phyloP scores from a whole-genome alignment of 2,888 invertebrate species.

The Andrena bucephala region DNA sequence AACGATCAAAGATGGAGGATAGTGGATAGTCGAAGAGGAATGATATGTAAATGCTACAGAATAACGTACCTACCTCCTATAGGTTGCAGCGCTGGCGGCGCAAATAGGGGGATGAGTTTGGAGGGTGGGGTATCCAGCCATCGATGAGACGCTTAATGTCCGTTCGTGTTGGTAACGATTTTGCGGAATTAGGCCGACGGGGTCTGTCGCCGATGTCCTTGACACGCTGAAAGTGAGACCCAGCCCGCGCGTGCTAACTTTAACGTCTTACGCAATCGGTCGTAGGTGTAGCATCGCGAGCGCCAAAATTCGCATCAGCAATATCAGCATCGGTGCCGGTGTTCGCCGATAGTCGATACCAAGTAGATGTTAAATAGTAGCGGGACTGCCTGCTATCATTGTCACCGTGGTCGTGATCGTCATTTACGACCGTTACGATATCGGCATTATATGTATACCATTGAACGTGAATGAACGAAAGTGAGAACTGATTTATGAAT shows the following conservation, averaged over 20 bases:
- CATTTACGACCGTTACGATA: neutral
- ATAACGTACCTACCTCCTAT: too few relatives aligned
- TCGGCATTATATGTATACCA: neutral
- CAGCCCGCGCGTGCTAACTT: constrained; percentile 73
- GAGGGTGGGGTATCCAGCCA: neutral
- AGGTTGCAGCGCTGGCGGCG: too few relatives aligned
- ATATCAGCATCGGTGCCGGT: constrained; percentile 26
- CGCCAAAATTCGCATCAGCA: constrained; percentile 47
- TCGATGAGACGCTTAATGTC: constrained; percentile 35
- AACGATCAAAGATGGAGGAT: too few relatives aligned
- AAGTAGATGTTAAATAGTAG: neutral
- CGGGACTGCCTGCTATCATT: neutral
- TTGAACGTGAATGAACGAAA: constrained; percentile 66
- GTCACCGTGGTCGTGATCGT: neutral
- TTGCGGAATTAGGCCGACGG: constrained; percentile 72
- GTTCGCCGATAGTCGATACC: neutral
- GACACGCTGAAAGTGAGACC: constrained; percentile 81
- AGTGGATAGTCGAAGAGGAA: too few relatives aligned
- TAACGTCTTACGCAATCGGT: constrained; percentile 71
- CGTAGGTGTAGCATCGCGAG: constrained; percentile 70
- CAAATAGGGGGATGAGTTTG: neutral
- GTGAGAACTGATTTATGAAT: constrained; percentile 73
- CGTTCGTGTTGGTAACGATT: constrained; percentile 48
- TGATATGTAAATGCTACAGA: too few relatives aligned
- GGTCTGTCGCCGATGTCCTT: constrained; percentile 79